Evolutionary conservation across 53 echinoderm and acorn worm species (phyloP).

Genomic region (Mesocentrotus franciscanus): DNA sequence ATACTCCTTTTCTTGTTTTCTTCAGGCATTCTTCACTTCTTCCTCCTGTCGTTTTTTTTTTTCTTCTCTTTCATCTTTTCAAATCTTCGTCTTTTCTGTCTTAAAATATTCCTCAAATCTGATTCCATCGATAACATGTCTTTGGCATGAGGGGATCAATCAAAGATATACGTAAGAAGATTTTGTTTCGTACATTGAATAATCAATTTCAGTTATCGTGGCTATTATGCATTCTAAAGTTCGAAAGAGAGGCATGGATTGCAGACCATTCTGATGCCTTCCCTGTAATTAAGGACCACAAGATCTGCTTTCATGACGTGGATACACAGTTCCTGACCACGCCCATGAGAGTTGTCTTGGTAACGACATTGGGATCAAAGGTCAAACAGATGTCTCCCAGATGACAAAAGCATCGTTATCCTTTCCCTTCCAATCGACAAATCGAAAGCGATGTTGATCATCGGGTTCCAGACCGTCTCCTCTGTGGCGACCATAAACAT

Average conservation of each 20-base stretch:
- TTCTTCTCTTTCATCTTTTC: background rate
- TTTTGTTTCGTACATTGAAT: too few relatives aligned
- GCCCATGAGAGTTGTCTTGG: background rate
- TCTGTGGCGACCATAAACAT: background rate
- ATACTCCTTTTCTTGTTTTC: too few relatives aligned
- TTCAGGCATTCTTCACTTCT: too few relatives aligned
- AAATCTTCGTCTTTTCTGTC: background rate
- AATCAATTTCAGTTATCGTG: too few relatives aligned
- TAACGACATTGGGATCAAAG: background rate
- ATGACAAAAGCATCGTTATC: conserved; percentile 23
- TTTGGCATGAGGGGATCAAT: too few relatives aligned
- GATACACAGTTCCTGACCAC: background rate
- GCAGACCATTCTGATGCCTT: background rate
- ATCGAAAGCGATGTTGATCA: conserved; percentile 38
- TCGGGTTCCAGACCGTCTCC: background rate
- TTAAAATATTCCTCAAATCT: too few relatives aligned
- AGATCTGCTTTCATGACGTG: background rate
- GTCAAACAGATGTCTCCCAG: conserved; percentile 54
- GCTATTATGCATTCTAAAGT: too few relatives aligned
- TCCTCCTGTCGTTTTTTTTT: too few relatives aligned
- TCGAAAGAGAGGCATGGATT: too few relatives aligned
- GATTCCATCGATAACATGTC: too few relatives aligned
- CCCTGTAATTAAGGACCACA: background rate
- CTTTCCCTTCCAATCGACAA: conserved; percentile 47
- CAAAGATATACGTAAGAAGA: too few relatives aligned